These are phyloP conservation scores for Kradibia gibbosae DNA, from an alignment of 1,140 invertebrate genomes.

Conservation along the genomic window DNA sequence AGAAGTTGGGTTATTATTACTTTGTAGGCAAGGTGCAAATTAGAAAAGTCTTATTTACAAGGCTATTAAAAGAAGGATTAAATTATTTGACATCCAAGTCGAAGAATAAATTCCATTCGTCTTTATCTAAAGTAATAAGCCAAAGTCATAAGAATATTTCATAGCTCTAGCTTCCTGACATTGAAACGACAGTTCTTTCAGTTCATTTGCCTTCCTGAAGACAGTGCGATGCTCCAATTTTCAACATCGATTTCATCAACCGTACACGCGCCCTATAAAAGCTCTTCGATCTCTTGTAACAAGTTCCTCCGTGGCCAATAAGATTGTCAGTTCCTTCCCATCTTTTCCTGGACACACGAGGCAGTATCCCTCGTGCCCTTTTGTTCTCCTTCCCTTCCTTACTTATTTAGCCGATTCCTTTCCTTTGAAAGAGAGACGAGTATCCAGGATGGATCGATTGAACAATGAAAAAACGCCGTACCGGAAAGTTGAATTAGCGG, in stretches of 20 bases:
- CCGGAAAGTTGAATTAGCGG: slow-evolving; percentile 5
- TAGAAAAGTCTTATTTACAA: slow-evolving; percentile 10
- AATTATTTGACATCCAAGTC: slow-evolving; percentile 1
- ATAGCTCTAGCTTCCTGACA: neutral
- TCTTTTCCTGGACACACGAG: neutral
- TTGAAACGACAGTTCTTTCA: neutral
- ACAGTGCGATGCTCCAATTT: neutral
- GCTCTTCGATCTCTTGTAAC: slow-evolving; percentile 49
- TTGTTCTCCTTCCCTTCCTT: neutral
- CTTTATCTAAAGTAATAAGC: no score
- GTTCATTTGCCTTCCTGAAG: slow-evolving; percentile 28
- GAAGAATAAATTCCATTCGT: neutral
- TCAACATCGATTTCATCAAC: neutral
- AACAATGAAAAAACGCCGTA: slow-evolving; percentile 33
- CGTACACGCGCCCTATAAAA: neutral
- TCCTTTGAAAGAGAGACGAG: neutral
- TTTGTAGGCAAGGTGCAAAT: neutral
- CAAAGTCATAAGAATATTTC: slow-evolving; percentile 5
- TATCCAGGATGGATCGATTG: neutral
- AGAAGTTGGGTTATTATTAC: neutral
- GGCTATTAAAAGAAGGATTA: neutral
- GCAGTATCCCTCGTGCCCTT: neutral
- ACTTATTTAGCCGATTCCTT: slow-evolving; percentile 42
- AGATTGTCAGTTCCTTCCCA: slow-evolving; percentile 1
- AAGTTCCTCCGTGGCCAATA: slow-evolving; percentile 55